Evolutionary conservation across 2,888 invertebrate genomes (phyloP), one percentile per base, ranked within the genome.

Genomic region (Melieria crassipennis): DNA sequence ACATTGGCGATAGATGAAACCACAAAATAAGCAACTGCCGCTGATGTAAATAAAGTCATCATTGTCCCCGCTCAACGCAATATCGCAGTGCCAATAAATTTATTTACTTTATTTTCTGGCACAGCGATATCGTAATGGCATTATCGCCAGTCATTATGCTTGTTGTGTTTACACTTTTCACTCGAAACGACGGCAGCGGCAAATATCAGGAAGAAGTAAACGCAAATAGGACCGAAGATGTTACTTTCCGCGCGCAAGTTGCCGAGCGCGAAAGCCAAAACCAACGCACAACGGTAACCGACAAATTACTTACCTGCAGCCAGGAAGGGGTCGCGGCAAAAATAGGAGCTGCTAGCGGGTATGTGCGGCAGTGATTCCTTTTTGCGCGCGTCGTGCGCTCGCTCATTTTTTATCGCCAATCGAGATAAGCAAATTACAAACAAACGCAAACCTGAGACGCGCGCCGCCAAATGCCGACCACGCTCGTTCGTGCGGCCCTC

Each of bases 341-440:
- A 30, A 30, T 30, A 30, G 30, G 30, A 30, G 30, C 30, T 30
- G 30, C 30, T 30, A 30, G 30, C 30, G 30, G 30, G 30, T 30
- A 30, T 30, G 52, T 13, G 65, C 65, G 6, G 65, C 56, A 30
- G 30, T 30, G 30, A 30, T 30, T 65, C 56, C n/a, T 57, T 47
- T n/a, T 3, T 30, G 30, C 3, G 4, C 57, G 30, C 47, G 57
- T 7, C 56, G 42, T 47, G 42, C 48, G 30, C 30, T 66, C 65
- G 57, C 58, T 61, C 68, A 61, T 56, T 48, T 69, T 69, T 69
- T 69, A 69, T 69, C 69, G 45, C 63, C 69, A 69, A 69, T 69
- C 69, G 63, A 69, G 63, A 69, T 69, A 69, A 69, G 58, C 55
- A 69, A 63, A 69, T 69, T 69, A 69, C 69, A 63, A 62, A 63